A percentile compares a stretch with the other conserved stretches of the same genome.
Evolutionary conservation across 2,888 invertebrate species (phyloP).

Genomic region (Molorchus minor): DNA sequence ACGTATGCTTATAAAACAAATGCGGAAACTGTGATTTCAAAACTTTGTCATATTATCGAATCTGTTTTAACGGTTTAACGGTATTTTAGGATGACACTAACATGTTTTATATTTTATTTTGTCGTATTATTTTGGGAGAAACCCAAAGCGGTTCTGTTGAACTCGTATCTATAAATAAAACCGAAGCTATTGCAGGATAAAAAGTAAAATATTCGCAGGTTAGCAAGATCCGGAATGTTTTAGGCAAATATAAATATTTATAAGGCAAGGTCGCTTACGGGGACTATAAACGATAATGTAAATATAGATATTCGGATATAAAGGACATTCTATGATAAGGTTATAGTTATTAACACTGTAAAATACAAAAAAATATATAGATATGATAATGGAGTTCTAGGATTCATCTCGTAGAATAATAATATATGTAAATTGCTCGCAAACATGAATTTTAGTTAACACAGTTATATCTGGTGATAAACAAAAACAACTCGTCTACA

Average conservation of each 20-base stretch:
- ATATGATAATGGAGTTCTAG: conserved; percentile 17
- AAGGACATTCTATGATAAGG: conserved; percentile 12
- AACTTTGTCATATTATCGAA: no score
- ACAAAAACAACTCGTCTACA: no score
- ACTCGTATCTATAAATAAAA: conserved; percentile 15
- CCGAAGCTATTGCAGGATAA: not conserved
- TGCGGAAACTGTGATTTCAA: not conserved
- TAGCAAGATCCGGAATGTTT: conserved; percentile 20
- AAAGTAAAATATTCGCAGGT: not conserved
- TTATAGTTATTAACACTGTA: conserved; percentile 20
- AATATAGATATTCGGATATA: conserved; percentile 9
- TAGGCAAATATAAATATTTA: conserved; percentile 29
- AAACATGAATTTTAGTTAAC: not conserved
- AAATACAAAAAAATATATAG: conserved; percentile 7
- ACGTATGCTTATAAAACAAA: not conserved
- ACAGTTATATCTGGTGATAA: no score
- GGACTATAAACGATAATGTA: conserved; percentile 11
- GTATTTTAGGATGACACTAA: no score
- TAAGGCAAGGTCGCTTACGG: conserved; percentile 34
- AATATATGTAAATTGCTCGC: conserved; percentile 13
- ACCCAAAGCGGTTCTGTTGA: conserved; percentile 3
- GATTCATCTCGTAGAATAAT: conserved; percentile 9
- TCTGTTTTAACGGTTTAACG: no score
- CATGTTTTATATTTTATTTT: not conserved
- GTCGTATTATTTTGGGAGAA: not conserved